Conservation (phyloP, 2,888 invertebrate genomes). For the Blera fallax region DNA sequence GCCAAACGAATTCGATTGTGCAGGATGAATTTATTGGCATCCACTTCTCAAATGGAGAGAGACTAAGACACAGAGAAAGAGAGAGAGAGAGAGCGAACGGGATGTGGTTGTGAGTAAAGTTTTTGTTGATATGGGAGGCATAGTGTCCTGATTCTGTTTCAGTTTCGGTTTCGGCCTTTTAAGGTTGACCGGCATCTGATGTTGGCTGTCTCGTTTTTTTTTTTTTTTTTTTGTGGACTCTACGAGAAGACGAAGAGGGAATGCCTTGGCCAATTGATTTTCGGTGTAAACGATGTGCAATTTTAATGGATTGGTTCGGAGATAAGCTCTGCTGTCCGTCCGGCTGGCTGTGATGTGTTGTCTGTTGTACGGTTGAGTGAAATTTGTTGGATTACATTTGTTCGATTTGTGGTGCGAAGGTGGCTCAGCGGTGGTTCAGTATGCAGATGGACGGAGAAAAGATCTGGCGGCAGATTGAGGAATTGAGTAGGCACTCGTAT, state of each 20-base stretch:
- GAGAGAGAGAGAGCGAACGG: constrained; percentile 6
- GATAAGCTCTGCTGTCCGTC: constrained; percentile 77
- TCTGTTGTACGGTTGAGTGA: constrained; percentile 70
- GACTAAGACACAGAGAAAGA: constrained; percentile 15
- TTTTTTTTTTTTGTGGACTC: constrained; percentile 15
- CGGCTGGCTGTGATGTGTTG: constrained; percentile 48
- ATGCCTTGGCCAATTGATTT: constrained; percentile 82
- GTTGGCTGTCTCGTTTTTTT: constrained; percentile 17
- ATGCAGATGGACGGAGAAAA: constrained; percentile 48
- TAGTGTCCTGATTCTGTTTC: constrained; percentile 37
- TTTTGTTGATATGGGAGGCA: constrained; percentile 22
- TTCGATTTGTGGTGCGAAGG: constrained; percentile 52
- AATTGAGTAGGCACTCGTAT: neutral
- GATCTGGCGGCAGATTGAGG: constrained; percentile 62
- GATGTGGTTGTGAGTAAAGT: constrained; percentile 19
- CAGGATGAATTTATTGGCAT: constrained; percentile 79
- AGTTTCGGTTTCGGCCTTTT: constrained; percentile 47
- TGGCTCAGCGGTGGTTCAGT: neutral
- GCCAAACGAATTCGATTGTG: constrained; percentile 72
- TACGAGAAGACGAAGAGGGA: constrained; percentile 57
- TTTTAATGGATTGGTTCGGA: constrained; percentile 81
- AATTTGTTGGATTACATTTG: constrained; percentile 73
- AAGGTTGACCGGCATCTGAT: constrained; percentile 52
- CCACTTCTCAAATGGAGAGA: constrained; percentile 74
- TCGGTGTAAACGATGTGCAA: constrained; percentile 82